These are phyloP conservation scores for Axinella damicornis DNA, from an alignment of 37 sponge, comb jelly and placozoan genomes.

Conservation along the genomic window DNA sequence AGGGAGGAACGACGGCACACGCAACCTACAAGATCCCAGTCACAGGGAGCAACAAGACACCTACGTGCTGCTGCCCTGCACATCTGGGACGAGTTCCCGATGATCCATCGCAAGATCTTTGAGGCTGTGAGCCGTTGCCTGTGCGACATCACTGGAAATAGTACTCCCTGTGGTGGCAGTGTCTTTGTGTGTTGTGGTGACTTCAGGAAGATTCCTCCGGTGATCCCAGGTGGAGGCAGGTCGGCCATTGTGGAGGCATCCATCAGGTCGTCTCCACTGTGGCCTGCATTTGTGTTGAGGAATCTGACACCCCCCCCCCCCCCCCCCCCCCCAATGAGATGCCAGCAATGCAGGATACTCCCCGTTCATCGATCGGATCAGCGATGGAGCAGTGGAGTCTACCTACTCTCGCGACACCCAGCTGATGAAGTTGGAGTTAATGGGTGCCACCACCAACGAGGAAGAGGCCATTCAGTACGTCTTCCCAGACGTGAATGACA, in stretches of 20 bases:
- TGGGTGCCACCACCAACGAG: conserved; percentile 7
- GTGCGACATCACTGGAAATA: no score
- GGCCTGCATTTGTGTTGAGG: neutral
- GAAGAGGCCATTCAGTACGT: neutral
- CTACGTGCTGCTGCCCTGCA: conserved; percentile 13
- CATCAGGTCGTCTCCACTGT: conserved; percentile 24
- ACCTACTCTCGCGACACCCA: neutral
- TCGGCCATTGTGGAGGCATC: conserved; percentile 21
- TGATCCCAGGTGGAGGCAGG: conserved; percentile 16
- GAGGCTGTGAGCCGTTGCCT: no score
- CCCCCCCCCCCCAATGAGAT: conserved; percentile 4
- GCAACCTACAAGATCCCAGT: no score
- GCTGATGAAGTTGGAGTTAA: neutral
- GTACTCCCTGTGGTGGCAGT: conserved; percentile 31
- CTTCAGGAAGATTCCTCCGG: conserved; percentile 41
- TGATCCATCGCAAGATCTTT: conserved; percentile 10
- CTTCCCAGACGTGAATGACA: neutral
- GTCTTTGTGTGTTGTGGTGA: conserved; percentile 38
- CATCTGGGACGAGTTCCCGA: conserved; percentile 28
- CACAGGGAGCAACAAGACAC: conserved; percentile 1
- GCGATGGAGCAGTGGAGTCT: no score
- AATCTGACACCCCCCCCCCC: no score
- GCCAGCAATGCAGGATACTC: conserved; percentile 29
- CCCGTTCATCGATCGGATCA: neutral
- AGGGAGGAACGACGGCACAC: conserved; percentile 35